A percentile compares a stretch with the other conserved stretches of the same genome.
Evolutionary conservation across 2,797 vertebrate species (phyloP).

Genomic region (Melopsittacus undulatus): DNA sequence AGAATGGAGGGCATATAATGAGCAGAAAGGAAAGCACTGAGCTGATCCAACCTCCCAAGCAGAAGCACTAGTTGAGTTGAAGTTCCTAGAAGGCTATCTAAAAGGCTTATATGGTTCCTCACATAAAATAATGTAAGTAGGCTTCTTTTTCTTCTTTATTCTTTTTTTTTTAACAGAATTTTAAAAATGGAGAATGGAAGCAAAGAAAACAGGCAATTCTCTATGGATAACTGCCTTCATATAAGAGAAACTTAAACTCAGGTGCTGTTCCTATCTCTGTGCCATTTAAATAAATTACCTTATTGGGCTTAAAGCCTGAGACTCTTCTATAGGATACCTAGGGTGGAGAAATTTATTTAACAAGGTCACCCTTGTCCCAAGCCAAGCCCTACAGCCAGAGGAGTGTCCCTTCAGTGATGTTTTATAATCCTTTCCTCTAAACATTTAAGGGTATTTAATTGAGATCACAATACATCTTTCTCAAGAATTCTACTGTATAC

Average conservation of each 20-base stretch:
- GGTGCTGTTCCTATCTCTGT: not conserved
- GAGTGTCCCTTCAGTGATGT: not conserved
- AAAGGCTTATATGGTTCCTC: not conserved
- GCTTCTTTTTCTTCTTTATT: not conserved
- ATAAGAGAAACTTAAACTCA: not conserved
- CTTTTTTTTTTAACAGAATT: not conserved
- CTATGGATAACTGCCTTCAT: not conserved
- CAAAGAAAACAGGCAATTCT: not conserved
- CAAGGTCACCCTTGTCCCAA: not conserved
- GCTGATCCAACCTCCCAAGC: not conserved
- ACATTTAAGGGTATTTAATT: not conserved
- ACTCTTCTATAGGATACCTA: not conserved
- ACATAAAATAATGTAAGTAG: not conserved
- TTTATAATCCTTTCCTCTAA: not conserved
- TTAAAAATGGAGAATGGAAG: not conserved
- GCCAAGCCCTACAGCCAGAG: not conserved
- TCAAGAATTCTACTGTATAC: not conserved
- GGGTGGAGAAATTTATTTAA: not conserved
- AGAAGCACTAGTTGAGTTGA: fast-evolving
- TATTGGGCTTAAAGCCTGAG: not conserved
- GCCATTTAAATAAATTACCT: not conserved
- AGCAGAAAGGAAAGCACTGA: not conserved
- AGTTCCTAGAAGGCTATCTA: not conserved
- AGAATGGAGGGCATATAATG: not conserved
- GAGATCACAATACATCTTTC: not conserved